Evolutionary conservation across 2,113 vertebrate species (phyloP).

Genomic region (Seriola rivoliana): DNA sequence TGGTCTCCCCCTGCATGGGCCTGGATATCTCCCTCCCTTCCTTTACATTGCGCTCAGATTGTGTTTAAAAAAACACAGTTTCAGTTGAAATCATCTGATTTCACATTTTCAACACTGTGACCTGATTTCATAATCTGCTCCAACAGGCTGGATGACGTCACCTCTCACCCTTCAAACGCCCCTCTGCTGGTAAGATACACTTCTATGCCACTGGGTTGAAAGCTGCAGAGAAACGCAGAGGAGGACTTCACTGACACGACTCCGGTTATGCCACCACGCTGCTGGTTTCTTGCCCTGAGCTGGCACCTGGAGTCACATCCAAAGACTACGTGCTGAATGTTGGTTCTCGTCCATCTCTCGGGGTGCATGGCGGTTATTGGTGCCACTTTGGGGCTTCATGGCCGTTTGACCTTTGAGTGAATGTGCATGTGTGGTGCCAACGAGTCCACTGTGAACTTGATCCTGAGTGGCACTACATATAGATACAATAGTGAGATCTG

Average conservation of each 20-base stretch:
- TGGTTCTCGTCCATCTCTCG: conserved; percentile 13
- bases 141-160: not conserved
- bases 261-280: not conserved
- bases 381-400: conserved; percentile 19
- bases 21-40: not conserved
- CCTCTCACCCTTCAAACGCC: conserved; percentile 30
- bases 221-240: not conserved
- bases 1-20: not conserved
- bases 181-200: conserved; percentile 4
- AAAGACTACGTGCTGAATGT: not conserved
- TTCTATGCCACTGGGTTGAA: not conserved
- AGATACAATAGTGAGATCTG: conserved; percentile 33
- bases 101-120: not conserved
- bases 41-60: not conserved
- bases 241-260: not conserved
- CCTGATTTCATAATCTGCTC: conserved; percentile 10
- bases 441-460: conserved; percentile 36
- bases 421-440: conserved; percentile 36
- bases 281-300: conserved; percentile 3
- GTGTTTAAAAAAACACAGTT: not conserved
- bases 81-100: not conserved
- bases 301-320: conserved; percentile 8
- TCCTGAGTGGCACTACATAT: conserved; percentile 20
- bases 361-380: not conserved
- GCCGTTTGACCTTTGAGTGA: conserved; percentile 69